Conservation (phyloP, 2,888 invertebrate species). For the Leptopterna dolabrata region DNA sequence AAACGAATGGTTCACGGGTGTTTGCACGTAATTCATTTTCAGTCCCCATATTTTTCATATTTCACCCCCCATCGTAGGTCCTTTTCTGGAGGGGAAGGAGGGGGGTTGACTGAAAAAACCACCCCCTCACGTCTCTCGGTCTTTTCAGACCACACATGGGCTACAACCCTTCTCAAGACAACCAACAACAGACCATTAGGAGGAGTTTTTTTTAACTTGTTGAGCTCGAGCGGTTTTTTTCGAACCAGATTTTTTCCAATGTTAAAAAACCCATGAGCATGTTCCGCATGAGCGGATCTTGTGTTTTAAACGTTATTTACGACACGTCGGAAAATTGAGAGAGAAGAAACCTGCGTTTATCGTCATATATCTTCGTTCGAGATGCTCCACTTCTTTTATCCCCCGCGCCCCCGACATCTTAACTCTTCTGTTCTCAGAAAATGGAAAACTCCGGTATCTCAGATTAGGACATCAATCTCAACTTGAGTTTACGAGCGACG, state of each 20-base stretch:
- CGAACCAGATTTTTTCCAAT: neutral
- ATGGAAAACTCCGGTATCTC: neutral
- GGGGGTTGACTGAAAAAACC: neutral
- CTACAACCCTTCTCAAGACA: neutral
- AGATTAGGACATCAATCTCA: neutral
- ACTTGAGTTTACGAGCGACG: neutral
- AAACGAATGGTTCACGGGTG: neutral
- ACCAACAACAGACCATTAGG: neutral
- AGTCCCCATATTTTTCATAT: neutral
- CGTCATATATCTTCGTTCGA: neutral
- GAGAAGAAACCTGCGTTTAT: neutral
- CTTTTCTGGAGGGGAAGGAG: neutral
- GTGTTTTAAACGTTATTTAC: neutral
- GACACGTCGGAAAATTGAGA: neutral
- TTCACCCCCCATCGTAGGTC: neutral
- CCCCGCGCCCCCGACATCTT: neutral
- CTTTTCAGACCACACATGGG: neutral
- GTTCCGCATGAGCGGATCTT: neutral
- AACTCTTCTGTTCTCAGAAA: neutral
- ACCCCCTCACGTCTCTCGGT: neutral
- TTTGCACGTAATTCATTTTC: neutral
- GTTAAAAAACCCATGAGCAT: neutral
- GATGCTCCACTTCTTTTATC: neutral
- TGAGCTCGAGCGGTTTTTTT: neutral
- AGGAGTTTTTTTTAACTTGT: neutral